Evolutionary conservation across 1,140 invertebrate genomes (phyloP), one percentile per base, ranked within the genome.

Genomic region (Vanessa tameamea): DNA sequence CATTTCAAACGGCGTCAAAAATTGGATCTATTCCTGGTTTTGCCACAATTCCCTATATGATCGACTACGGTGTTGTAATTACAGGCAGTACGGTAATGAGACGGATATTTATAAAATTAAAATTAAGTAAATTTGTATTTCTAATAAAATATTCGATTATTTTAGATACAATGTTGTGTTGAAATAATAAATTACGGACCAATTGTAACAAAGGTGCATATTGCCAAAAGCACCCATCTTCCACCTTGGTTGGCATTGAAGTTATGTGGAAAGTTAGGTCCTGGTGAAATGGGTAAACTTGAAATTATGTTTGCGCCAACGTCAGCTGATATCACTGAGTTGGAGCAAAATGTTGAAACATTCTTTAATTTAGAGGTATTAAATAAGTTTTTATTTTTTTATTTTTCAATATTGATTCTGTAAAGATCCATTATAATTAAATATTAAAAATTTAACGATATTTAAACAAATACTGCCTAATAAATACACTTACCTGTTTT

Each of bases 171-270:
- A 57, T 88, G 84, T 69, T 78, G 72, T 64, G 78, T 85, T n/a
- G 89, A 91, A 72, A 72, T 91, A 31, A 83, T 87, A 47, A 92
- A 92, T 64, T 92, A 92, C 72, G 90, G 91, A 4, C 91, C 91
- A 16, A 86, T 88, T 64, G 47, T 79, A 8, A 78, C 82, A 15
- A 92, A 91, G 70, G 48, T 91, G n/a, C 78, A 86, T 76, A 85
- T 90, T 66, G 80, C 85, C 37, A 91, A 88, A 77, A 80, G 81
- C 7, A 85, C 81, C 31, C 43, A 73, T 64, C 67, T 89, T 61
- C 89, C 88, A 8, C 47, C 64, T 2, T 91, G 87, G 87, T 64
- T 92, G 8, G 72, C 75, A 7, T 63, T 92, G 37, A 92, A 90
- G 75, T 69, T 91, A 26, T 87, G 87, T 77, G 87, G 86, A 55